phyloP scores from a whole-genome alignment of 2,797 vertebrate genomes.

The Oceanodroma leucorhoa region DNA sequence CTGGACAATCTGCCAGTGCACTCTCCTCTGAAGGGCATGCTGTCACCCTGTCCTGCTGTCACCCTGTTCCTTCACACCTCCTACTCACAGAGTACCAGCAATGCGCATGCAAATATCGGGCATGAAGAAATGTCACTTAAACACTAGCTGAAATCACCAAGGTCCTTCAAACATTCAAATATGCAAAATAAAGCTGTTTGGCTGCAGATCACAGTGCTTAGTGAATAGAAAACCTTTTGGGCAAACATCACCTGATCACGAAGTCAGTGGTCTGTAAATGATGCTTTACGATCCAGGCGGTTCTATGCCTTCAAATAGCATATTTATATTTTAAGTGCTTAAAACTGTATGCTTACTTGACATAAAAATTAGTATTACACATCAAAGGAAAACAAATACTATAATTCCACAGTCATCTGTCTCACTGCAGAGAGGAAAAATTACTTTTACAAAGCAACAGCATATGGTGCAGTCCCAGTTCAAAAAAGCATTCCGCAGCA shows the following conservation, averaged over 20 bases:
- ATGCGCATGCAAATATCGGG: background rate
- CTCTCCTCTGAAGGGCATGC: background rate
- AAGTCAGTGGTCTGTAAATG: background rate
- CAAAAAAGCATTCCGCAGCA: background rate
- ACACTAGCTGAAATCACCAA: background rate
- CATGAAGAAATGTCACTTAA: background rate
- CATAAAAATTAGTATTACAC: background rate
- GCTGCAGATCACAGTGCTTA: background rate
- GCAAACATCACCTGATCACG: background rate
- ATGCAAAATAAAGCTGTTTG: background rate
- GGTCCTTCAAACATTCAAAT: background rate
- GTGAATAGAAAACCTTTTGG: background rate
- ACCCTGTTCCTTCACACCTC: background rate
- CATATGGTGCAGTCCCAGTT: background rate
- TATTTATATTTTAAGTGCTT: background rate
- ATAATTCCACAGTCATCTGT: background rate
- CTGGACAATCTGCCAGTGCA: background rate
- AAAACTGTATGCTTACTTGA: background rate
- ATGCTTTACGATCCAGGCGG: background rate
- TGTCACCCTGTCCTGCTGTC: background rate
- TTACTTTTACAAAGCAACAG: background rate
- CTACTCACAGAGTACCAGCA: background rate
- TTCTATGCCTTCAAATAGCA: background rate
- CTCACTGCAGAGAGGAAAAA: background rate
- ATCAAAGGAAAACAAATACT: background rate